Conservation (phyloP, 2,113 vertebrate genomes). For the Platycercus adscitus region DNA sequence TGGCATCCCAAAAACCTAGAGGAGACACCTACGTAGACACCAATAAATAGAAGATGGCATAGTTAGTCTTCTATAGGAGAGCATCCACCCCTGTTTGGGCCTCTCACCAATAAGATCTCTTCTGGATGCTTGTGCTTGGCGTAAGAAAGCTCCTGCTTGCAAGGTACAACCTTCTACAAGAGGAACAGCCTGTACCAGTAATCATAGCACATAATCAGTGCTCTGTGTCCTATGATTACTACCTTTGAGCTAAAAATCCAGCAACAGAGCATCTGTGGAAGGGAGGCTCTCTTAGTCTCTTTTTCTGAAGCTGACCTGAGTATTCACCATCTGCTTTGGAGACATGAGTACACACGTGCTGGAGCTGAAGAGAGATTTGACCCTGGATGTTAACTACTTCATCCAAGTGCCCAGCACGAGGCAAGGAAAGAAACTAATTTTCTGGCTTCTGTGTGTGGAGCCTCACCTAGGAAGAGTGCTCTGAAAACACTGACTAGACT, state of each 20-base stretch:
- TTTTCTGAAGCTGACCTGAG: not conserved
- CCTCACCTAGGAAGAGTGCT: not conserved
- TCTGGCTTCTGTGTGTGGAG: not conserved
- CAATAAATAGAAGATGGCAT: not conserved
- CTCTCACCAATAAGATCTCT: not conserved
- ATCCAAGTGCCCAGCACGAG: not conserved
- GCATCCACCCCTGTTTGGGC: not conserved
- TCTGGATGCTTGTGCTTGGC: not conserved
- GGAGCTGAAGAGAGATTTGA: not conserved
- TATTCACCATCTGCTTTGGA: not conserved
- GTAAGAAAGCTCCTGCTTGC: not conserved
- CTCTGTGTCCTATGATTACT: not conserved
- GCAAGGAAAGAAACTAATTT: not conserved
- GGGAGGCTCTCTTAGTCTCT: not conserved
- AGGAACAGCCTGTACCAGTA: not conserved
- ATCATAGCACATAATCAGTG: not conserved
- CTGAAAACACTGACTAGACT: slow-evolving; percentile 19
- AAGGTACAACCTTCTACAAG: not conserved
- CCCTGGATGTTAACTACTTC: not conserved
- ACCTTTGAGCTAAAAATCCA: not conserved
- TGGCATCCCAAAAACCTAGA: not conserved
- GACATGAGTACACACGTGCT: not conserved
- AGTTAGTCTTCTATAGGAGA: not conserved
- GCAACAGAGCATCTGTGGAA: not conserved
- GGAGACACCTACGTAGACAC: not conserved